Evolutionary conservation across 2,888 invertebrate genomes (phyloP).

Genomic region (Patella pellucida): DNA sequence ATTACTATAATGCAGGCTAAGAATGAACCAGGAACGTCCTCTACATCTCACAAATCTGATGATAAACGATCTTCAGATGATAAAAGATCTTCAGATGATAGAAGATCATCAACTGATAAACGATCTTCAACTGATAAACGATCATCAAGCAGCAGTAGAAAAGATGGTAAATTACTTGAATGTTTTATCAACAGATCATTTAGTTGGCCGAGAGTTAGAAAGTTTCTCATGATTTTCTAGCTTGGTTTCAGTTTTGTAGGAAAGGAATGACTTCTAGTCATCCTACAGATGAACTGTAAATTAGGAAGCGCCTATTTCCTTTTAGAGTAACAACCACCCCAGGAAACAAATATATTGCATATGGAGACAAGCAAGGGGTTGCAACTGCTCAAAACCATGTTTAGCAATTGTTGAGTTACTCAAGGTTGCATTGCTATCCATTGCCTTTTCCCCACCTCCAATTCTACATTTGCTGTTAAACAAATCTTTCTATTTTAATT

Average conservation of each 20-base stretch:
- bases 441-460: background rate
- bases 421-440: too few relatives aligned
- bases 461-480: background rate
- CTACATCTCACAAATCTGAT: constrained; percentile 36
- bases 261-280: too few relatives aligned
- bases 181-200: background rate
- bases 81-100: constrained; percentile 41
- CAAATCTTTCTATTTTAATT: too few relatives aligned
- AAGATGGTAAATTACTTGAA: constrained; percentile 24
- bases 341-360: constrained; percentile 6
- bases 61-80: constrained; percentile 42
- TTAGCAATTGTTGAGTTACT: too few relatives aligned
- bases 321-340: constrained; percentile 22
- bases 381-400: background rate
- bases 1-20: constrained; percentile 48
- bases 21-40: constrained; percentile 53
- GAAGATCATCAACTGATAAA: constrained; percentile 41
- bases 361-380: background rate
- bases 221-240: too few relatives aligned
- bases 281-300: too few relatives aligned
- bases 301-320: background rate
- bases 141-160: constrained; percentile 12
- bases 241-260: too few relatives aligned
- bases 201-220: too few relatives aligned
- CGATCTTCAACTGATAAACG: constrained; percentile 23